phyloP scores from a whole-genome alignment of 2,797 vertebrate genomes.

The Melanotaenia pygmaea region DNA sequence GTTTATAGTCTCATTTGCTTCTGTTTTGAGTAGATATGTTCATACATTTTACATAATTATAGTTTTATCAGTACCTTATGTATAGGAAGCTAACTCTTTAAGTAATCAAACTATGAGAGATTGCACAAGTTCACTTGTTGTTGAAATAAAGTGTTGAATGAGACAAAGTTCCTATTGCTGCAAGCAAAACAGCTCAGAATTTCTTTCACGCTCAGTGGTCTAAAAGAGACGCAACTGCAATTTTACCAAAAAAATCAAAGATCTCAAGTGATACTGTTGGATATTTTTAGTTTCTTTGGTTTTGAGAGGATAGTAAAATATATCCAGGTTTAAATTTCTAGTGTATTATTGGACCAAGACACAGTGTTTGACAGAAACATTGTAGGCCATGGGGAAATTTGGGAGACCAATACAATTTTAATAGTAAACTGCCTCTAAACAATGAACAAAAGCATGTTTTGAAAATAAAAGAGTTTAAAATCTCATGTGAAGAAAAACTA shows the following conservation, averaged over 20 bases:
- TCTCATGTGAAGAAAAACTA: no score
- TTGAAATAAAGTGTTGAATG: not conserved
- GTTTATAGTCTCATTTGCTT: not conserved
- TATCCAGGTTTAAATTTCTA: not conserved
- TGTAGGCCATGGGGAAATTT: no score
- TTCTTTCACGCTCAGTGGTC: not conserved
- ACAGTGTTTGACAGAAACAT: no score
- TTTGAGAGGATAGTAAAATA: not conserved
- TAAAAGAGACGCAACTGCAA: not conserved
- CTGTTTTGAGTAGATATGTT: not conserved
- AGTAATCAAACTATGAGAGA: not conserved
- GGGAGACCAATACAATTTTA: no score
- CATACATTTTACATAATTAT: not conserved
- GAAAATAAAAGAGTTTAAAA: no score
- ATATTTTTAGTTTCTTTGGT: not conserved
- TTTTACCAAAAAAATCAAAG: not conserved
- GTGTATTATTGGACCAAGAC: not conserved
- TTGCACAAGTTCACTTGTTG: not conserved
- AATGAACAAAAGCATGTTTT: no score
- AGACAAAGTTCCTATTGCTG: not conserved
- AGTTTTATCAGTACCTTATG: not conserved
- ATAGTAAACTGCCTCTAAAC: no score
- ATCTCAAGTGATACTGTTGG: not conserved
- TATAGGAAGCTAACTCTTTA: not conserved
- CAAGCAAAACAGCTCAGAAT: not conserved